These are phyloP conservation scores for Diorhabda carinulata DNA, from an alignment of 1,140 invertebrate species.

Conservation along the genomic window DNA sequence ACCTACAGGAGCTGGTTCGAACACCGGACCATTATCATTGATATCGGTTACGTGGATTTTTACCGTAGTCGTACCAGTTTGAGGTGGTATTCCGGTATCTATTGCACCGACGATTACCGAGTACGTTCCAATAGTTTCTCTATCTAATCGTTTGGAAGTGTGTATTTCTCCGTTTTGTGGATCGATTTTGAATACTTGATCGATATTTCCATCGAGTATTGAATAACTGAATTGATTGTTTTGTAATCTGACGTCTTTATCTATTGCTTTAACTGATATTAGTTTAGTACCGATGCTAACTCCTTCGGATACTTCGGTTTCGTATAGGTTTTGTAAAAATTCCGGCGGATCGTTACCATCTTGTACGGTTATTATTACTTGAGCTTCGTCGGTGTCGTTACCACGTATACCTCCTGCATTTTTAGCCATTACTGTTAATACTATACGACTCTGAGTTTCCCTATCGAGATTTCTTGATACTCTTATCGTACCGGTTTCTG, in stretches of 20 bases:
- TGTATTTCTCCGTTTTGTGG: conserved; percentile 77
- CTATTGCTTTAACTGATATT: conserved; percentile 76
- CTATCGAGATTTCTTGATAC: conserved; percentile 80
- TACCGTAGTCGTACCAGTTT: conserved; percentile 82
- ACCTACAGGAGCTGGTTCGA: conserved; percentile 65
- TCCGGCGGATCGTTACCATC: conserved; percentile 95
- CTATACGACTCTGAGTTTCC: conserved; percentile 86
- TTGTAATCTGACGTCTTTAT: conserved; percentile 85
- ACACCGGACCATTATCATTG: conserved; percentile 90
- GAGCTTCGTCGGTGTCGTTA: conserved; percentile 93
- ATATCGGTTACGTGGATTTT: conserved; percentile 76
- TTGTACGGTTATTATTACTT: conserved; percentile 88
- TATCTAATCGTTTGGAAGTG: conserved; percentile 71
- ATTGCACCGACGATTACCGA: conserved; percentile 84
- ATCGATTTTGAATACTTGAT: conserved; percentile 85
- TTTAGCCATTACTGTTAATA: conserved; percentile 90
- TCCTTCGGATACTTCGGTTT: conserved; percentile 74
- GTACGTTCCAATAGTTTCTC: conserved; percentile 74
- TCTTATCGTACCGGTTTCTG: conserved; percentile 77
- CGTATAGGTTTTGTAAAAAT: conserved; percentile 74
- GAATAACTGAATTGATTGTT: conserved; percentile 92
- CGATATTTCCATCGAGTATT: conserved; percentile 79
- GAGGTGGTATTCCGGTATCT: conserved; percentile 80
- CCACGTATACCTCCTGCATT: conserved; percentile 88
- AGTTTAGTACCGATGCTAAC: conserved; percentile 68